Evolutionary conservation across 2,113 vertebrate genomes (phyloP), one percentile per base, ranked within the genome.

Genomic region (Gavialis gangeticus): DNA sequence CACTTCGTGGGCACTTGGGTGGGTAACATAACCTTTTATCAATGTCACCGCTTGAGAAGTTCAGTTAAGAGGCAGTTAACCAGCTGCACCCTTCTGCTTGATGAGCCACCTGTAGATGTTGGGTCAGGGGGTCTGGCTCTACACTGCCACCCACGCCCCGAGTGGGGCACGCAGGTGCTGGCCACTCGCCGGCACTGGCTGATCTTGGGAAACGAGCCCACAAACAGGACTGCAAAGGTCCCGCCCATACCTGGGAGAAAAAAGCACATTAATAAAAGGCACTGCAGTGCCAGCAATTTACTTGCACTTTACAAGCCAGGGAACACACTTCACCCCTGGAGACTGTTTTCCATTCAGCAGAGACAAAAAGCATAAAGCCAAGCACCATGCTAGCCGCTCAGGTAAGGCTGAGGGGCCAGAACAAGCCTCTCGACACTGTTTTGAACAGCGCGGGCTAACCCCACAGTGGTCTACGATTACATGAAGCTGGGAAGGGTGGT

Each of bases 61-160:
- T 78, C 79, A 75, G 60, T 71, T 58, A 55, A 62, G 78, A 93
- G 54, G 84, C 24, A 25, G 71, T 18, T 54, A 37, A 85, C 11
- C 69, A 81, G 7, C 2, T 1, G 24, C n/a, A 71, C 10, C 0
- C 0, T 25, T 25, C 77, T 80, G 57, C 4, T 87, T 55, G 0
- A 0, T 78, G 64, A n/a, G 7, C 73, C 73, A 62, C 66, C 34
- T 55, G 66, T 73, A 59, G 16, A 57, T 46, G 54, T 56, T 16
- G 56, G 15, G 66, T 78, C 37, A 1, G 1, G 21, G 1, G 55
- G 10, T 37, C 62, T 85, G 81, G 34, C 56, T 2, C 34, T 2
- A 6, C 19, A 5, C 24, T 28, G 64, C 55, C 83, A 17, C 19
- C n/a, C 19, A 21, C 30, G 2, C 56, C 37, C 1, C 2, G 9